These are phyloP conservation scores for Spodoptera exigua DNA, from an alignment of 2,888 invertebrate species.

Conservation along the genomic window DNA sequence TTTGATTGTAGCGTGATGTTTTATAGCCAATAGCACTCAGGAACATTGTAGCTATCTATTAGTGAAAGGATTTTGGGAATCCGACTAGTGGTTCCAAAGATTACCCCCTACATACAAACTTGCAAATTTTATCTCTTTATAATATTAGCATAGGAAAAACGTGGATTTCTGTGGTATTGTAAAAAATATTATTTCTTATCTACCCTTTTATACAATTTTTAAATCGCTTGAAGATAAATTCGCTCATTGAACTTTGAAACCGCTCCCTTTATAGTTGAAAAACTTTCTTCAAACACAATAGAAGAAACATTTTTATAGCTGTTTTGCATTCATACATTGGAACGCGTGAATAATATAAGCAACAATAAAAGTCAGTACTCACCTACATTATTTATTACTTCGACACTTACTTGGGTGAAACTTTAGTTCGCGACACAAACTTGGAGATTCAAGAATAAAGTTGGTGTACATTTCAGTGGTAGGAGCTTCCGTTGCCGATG, in stretches of 20 bases:
- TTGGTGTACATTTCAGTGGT: constrained; percentile 75
- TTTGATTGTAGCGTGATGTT: no score
- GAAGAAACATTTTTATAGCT: constrained; percentile 44
- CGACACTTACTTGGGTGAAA: constrained; percentile 46
- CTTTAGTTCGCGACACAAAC: constrained; percentile 54
- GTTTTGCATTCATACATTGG: constrained; percentile 41
- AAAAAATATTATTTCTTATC: no score
- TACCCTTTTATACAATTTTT: background rate
- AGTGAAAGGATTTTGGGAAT: no score
- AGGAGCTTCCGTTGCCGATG: constrained; percentile 71
- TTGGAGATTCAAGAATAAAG: constrained; percentile 64
- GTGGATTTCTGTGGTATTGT: no score
- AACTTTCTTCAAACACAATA: constrained; percentile 52
- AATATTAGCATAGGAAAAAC: no score
- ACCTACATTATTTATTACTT: constrained; percentile 52
- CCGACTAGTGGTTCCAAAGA: no score
- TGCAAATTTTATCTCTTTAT: no score
- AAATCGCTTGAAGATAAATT: constrained; percentile 17
- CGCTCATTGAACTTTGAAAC: constrained; percentile 43
- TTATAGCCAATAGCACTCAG: no score
- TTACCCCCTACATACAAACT: no score
- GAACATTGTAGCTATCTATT: no score
- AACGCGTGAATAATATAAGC: constrained; percentile 52
- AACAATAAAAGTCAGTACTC: constrained; percentile 48
- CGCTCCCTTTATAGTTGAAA: constrained; percentile 36